These are phyloP conservation scores for Drosophila meridiana DNA, from an alignment of 2,888 invertebrate species.

Conservation along the genomic window DNA sequence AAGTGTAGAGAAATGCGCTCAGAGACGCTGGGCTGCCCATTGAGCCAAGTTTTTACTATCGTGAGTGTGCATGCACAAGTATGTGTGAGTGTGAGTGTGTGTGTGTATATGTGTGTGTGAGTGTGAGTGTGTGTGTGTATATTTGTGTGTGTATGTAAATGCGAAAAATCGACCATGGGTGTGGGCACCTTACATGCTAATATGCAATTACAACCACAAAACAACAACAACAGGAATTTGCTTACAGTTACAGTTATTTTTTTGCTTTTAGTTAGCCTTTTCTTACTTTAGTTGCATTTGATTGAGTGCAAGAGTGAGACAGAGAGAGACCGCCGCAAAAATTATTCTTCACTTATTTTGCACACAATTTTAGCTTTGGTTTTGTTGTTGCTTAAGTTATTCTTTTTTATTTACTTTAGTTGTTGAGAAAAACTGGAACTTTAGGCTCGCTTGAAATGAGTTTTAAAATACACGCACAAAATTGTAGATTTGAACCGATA, in stretches of 20 bases:
- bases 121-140: constrained; percentile 9
- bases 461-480: constrained; percentile 67
- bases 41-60: constrained; percentile 75
- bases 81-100: constrained; percentile 11
- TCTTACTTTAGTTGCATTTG: constrained; percentile 63
- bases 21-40: constrained; percentile 46
- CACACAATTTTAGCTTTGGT: constrained; percentile 33
- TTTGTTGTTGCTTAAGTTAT: constrained; percentile 8
- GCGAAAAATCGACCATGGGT: constrained; percentile 78
- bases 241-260: constrained; percentile 15
- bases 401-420: not conserved
- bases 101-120: constrained; percentile 10
- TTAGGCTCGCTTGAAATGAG: constrained; percentile 59
- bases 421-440: constrained; percentile 41
- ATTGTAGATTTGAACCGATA: constrained; percentile 64
- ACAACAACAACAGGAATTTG: constrained; percentile 25
- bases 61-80: constrained; percentile 29
- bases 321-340: constrained; percentile 47
- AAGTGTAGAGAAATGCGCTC: constrained; percentile 74
- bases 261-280: constrained; percentile 10
- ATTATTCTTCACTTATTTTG: constrained; percentile 46
- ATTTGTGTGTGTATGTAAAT: constrained; percentile 37
- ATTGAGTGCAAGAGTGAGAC: constrained; percentile 29
- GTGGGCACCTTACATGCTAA: constrained; percentile 61
- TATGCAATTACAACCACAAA: constrained; percentile 28